Conservation (phyloP, 2,797 vertebrate species). For the Microchirus variegatus region DNA sequence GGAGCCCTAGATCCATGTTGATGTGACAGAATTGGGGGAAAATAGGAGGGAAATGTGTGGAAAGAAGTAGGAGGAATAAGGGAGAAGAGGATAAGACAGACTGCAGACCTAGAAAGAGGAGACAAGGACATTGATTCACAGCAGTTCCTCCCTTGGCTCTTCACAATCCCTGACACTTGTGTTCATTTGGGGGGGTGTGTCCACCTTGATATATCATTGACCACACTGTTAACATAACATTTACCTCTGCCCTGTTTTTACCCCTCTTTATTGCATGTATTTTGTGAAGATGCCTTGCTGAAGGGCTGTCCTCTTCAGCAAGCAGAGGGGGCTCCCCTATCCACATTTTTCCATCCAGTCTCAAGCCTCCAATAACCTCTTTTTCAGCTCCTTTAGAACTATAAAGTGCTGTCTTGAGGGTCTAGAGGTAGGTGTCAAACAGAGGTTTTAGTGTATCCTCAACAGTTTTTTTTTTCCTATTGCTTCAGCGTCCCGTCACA, state of each 20-base stretch:
- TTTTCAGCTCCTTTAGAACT: constrained; percentile 43
- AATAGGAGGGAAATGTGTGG: constrained; percentile 12
- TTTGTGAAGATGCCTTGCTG: constrained; percentile 35
- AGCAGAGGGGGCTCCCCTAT: constrained; percentile 12
- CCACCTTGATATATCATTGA: constrained; percentile 41
- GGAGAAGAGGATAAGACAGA: constrained; percentile 10
- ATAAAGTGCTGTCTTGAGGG: constrained; percentile 43
- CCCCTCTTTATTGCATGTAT: constrained; percentile 1
- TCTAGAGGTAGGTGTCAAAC: constrained; percentile 45
- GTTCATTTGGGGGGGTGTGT: constrained; percentile 21
- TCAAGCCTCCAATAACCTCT: constrained; percentile 29
- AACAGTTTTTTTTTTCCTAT: constrained; percentile 11
- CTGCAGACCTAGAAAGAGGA: constrained; percentile 40
- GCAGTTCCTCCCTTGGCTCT: constrained; percentile 20
- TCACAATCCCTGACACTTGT: constrained; percentile 23
- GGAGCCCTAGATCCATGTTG: constrained; percentile 50
- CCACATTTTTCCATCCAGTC: constrained; percentile 32
- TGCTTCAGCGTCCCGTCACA: constrained; percentile 32
- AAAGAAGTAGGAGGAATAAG: constrained; percentile 2
- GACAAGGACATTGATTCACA: constrained; percentile 35
- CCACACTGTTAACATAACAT: constrained; percentile 13
- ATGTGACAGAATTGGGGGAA: constrained; percentile 62
- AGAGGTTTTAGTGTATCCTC: constrained; percentile 30
- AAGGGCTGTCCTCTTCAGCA: constrained; percentile 9
- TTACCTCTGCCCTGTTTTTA: constrained; percentile 3